These are phyloP conservation scores for Gymnoscopelus microlampas DNA, from an alignment of 2,797 vertebrate species.

Conservation along the genomic window DNA sequence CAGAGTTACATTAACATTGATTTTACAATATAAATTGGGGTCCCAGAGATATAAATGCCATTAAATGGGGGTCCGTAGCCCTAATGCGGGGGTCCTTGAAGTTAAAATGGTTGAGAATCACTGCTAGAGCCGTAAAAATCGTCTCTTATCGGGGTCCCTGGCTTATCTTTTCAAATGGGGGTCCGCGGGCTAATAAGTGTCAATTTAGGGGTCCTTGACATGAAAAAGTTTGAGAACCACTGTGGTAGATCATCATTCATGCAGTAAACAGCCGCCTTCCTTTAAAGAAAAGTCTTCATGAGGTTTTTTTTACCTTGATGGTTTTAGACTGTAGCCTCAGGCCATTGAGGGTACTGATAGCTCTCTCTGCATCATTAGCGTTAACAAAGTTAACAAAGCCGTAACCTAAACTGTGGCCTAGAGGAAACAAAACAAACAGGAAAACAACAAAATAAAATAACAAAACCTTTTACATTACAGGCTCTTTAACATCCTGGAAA, in stretches of 20 bases:
- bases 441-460: conserved; percentile 16
- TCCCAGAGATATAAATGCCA: too few species aligned
- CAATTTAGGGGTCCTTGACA: too few species aligned
- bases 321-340: conserved; percentile 99
- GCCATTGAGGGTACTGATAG: conserved; percentile 98
- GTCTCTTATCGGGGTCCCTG: too few species aligned
- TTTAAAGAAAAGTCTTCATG: conserved; percentile 40
- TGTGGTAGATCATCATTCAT: conserved; percentile 76
- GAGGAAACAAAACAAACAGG: conserved; percentile 73
- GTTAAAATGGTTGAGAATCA: too few species aligned
- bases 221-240: too few species aligned
- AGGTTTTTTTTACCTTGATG: conserved; percentile 90
- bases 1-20: too few species aligned
- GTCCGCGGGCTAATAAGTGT: too few species aligned
- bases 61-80: too few species aligned
- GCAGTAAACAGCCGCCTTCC: conserved; percentile 75
- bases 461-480: conserved; percentile 9
- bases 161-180: too few species aligned
- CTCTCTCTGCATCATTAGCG: conserved; percentile 97
- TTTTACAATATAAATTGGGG: too few species aligned
- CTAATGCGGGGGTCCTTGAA: too few species aligned
- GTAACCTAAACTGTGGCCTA: conserved; percentile 99
- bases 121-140: too few species aligned
- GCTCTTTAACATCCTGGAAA: background rate
- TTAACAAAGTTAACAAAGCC: conserved; percentile 99